These are phyloP conservation scores for Metacarcinus magister DNA, from an alignment of 2,888 invertebrate genomes.

Conservation along the genomic window DNA sequence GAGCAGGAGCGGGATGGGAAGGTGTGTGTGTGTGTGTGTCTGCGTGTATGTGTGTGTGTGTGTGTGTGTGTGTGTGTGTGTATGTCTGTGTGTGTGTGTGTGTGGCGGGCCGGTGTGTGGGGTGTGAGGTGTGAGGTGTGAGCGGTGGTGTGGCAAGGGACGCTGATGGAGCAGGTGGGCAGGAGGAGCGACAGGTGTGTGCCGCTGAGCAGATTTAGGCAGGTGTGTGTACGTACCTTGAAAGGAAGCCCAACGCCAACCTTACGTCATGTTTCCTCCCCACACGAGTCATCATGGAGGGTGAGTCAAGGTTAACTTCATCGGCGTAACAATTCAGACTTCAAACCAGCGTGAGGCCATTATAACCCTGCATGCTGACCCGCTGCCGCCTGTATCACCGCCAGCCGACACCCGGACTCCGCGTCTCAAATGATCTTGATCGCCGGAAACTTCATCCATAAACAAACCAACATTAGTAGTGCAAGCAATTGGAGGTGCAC, in stretches of 20 bases:
- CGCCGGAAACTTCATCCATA: background rate
- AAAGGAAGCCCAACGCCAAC: background rate
- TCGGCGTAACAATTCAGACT: background rate
- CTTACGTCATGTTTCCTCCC: slow-evolving; percentile 31
- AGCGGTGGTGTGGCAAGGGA: background rate
- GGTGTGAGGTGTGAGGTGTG: slow-evolving; percentile 34
- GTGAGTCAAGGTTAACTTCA: slow-evolving; percentile 13
- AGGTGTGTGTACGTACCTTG: background rate
- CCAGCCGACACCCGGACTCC: background rate
- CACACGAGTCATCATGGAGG: slow-evolving; percentile 9
- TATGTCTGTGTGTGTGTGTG: background rate
- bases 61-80: too few relatives aligned
- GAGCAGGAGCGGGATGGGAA: background rate
- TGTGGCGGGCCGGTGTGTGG: background rate
- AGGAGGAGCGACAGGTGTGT: background rate
- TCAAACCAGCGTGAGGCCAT: background rate
- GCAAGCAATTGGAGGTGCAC: slow-evolving; percentile 33
- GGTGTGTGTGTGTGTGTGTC: background rate
- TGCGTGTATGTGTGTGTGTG: background rate
- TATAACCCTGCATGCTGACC: background rate
- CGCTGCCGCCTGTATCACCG: background rate
- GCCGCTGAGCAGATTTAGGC: slow-evolving; percentile 36
- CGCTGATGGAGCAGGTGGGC: slow-evolving; percentile 37
- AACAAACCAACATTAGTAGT: slow-evolving; percentile 3
- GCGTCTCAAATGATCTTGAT: background rate